Conservation (phyloP, 2,888 invertebrate genomes). For the Cartodere bifasciata region DNA sequence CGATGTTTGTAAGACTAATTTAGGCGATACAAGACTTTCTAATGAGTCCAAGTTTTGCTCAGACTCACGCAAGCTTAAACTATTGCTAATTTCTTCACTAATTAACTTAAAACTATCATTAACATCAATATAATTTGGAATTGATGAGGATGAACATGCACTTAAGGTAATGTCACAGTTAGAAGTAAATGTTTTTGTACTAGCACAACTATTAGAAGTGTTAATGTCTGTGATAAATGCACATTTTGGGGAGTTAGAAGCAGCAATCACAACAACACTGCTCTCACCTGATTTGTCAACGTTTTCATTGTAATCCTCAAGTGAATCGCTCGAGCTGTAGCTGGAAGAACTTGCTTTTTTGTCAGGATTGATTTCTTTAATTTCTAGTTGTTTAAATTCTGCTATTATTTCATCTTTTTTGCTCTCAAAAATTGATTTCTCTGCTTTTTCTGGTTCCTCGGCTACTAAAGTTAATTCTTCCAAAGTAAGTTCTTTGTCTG, state of each 20-base stretch:
- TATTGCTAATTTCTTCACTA: conserved; percentile 13
- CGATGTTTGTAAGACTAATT: conserved; percentile 26
- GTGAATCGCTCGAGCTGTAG: background rate
- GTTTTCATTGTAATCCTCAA: conserved; percentile 2
- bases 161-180: conserved; percentile 23
- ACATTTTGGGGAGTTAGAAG: conserved; percentile 22
- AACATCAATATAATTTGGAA: background rate
- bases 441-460: conserved; percentile 15
- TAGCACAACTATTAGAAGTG: conserved; percentile 13
- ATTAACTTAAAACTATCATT: background rate
- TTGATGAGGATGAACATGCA: conserved; percentile 10
- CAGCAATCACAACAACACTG: conserved; percentile 24
- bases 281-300: conserved; percentile 28
- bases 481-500: conserved; percentile 22
- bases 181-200: conserved; percentile 16
- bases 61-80: conserved; percentile 7
- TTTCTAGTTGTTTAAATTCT: conserved; percentile 27
- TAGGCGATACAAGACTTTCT: conserved; percentile 30
- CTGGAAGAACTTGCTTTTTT: background rate
- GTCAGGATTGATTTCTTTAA: conserved; percentile 2
- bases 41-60: conserved; percentile 17
- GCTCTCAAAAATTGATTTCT: conserved; percentile 26
- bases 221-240: conserved; percentile 14
- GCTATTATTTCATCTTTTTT: conserved; percentile 28
- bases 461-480: conserved; percentile 13